A percentile compares a stretch with the other conserved stretches of the same genome.
These are phyloP conservation scores for Hyles vespertilio DNA, from an alignment of 1,140 invertebrate genomes.

Conservation along the genomic window DNA sequence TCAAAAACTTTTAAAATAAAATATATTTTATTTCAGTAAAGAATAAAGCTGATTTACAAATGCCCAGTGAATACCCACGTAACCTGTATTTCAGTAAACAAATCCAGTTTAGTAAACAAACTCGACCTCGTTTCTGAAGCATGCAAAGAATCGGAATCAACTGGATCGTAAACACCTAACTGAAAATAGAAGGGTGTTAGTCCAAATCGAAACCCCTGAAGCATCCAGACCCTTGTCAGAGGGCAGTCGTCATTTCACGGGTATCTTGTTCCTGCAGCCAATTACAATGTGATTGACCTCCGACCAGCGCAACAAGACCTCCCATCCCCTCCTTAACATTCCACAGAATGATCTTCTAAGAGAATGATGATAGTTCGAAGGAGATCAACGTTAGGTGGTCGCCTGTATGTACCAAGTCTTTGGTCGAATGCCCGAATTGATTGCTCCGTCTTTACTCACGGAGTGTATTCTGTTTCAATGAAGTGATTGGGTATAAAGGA, in stretches of 20 bases:
- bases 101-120: too few species aligned
- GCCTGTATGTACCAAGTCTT: slow-evolving; percentile 41
- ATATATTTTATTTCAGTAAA: too few species aligned
- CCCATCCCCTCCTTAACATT: slow-evolving; percentile 3
- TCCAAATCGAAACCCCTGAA: slow-evolving; percentile 45
- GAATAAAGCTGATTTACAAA: too few species aligned
- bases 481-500: slow-evolving; percentile 26
- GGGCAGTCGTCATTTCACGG: slow-evolving; percentile 64
- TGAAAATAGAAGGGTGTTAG: slow-evolving; percentile 33
- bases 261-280: slow-evolving; percentile 59
- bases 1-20: too few species aligned
- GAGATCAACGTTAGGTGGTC: slow-evolving; percentile 32
- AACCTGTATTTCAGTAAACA: too few species aligned
- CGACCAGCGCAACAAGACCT: slow-evolving; percentile 23
- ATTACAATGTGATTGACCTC: slow-evolving; percentile 67
- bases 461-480: slow-evolving; percentile 51
- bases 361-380: slow-evolving; percentile 13
- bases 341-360: slow-evolving; percentile 2
- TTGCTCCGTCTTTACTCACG: slow-evolving; percentile 39
- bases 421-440: slow-evolving; percentile 60
- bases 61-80: too few species aligned
- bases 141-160: too few species aligned
- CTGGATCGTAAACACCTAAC: not conserved
- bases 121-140: too few species aligned
- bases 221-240: slow-evolving; percentile 57